Conservation (phyloP, 2,888 invertebrate species). For the Mycalesis mineus region DNA sequence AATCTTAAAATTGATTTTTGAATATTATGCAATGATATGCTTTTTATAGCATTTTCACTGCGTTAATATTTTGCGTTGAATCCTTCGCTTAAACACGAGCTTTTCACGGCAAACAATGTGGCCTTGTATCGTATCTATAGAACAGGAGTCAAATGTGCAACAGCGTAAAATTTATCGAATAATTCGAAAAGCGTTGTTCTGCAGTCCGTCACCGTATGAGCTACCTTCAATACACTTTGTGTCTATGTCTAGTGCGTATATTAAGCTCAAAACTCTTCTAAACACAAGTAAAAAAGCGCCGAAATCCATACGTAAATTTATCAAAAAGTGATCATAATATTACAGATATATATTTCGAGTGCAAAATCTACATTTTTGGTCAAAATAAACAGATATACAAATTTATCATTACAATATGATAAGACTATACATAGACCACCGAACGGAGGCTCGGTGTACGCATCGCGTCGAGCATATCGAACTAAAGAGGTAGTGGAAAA, state of each 20-base stretch:
- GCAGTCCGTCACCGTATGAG: not conserved
- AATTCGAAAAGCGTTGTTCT: not conserved
- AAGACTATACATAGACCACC: conserved; percentile 30
- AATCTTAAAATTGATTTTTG: too few species aligned
- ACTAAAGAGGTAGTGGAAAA: not conserved
- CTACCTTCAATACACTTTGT: conserved; percentile 6
- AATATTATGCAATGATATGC: too few species aligned
- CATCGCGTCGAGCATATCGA: conserved; percentile 1
- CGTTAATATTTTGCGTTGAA: too few species aligned
- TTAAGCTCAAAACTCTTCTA: conserved; percentile 32
- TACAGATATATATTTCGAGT: conserved; percentile 43
- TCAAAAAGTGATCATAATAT: conserved; percentile 55
- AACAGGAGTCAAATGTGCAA: too few species aligned
- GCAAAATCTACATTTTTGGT: conserved; percentile 72
- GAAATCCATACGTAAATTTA: conserved; percentile 42
- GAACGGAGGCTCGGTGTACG: conserved; percentile 11
- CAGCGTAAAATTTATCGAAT: too few species aligned
- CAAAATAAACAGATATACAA: conserved; percentile 72
- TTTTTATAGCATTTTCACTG: too few species aligned
- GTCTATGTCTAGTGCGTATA: conserved; percentile 12
- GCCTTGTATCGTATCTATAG: too few species aligned
- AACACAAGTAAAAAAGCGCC: conserved; percentile 36
- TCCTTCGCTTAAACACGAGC: too few species aligned
- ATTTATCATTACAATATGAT: conserved; percentile 46
- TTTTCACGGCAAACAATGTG: too few species aligned